phyloP scores from a whole-genome alignment of 2,797 vertebrate genomes.

The Diceros bicornis region DNA sequence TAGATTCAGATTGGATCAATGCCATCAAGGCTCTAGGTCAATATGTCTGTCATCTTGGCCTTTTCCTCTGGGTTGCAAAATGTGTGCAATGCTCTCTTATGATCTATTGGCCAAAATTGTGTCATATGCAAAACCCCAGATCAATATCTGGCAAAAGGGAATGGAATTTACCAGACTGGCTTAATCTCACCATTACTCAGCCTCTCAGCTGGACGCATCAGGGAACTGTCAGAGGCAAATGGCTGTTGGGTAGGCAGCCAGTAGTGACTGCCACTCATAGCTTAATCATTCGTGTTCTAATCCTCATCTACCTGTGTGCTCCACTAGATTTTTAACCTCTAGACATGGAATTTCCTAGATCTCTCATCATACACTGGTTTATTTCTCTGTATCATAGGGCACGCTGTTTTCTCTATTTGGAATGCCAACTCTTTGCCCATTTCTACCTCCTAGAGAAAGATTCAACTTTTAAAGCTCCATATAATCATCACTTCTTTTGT shows the following conservation, averaged over 20 bases:
- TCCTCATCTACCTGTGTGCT: background rate
- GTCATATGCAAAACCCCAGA: slow-evolving; percentile 6
- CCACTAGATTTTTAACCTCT: background rate
- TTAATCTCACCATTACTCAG: background rate
- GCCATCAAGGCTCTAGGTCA: background rate
- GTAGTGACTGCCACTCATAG: background rate
- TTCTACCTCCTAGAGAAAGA: background rate
- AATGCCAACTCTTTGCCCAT: background rate
- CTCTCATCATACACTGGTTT: background rate
- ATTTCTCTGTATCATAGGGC: background rate
- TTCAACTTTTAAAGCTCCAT: background rate
- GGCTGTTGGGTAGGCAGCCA: background rate
- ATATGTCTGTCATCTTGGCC: background rate
- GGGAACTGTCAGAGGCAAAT: background rate
- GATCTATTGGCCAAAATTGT: background rate
- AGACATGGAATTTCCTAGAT: background rate
- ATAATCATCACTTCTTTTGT: background rate
- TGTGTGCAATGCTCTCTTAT: background rate
- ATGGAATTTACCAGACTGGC: slow-evolving; percentile 12
- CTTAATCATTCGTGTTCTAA: background rate
- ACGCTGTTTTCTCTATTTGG: background rate
- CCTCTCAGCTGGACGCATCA: background rate
- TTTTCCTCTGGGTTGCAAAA: background rate
- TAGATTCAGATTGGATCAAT: background rate
- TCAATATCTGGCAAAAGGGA: slow-evolving; percentile 29